phyloP scores from a whole-genome alignment of 2,113 vertebrate species.

The Sclerurus mexicanus region DNA sequence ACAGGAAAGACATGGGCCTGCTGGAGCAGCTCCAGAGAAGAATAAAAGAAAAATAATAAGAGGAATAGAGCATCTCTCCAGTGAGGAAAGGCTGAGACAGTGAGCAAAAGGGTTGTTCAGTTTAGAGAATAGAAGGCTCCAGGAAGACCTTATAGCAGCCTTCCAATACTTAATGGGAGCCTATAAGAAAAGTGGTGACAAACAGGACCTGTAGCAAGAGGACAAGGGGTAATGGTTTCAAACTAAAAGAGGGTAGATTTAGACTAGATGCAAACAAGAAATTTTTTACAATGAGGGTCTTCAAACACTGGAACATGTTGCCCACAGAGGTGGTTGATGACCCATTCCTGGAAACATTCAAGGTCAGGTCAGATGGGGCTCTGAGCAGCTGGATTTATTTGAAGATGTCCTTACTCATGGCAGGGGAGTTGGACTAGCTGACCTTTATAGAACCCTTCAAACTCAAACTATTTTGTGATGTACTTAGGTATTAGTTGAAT shows the following conservation, averaged over 20 bases:
- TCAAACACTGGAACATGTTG: background rate
- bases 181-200: background rate
- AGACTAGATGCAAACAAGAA: background rate
- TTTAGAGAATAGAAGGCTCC: background rate
- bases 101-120: accelerated
- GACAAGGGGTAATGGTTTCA: background rate
- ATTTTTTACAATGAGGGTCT: background rate
- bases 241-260: background rate
- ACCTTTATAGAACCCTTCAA: background rate
- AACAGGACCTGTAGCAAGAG: accelerated
- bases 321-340: accelerated
- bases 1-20: too few species aligned
- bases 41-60: background rate
- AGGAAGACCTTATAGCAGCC: background rate
- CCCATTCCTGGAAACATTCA: background rate
- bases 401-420: background rate
- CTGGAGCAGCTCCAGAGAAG: background rate
- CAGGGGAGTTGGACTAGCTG: too few species aligned
- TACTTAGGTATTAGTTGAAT: background rate
- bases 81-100: background rate
- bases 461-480: background rate
- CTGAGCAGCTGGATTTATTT: background rate
- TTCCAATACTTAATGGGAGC: background rate
- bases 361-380: background rate
- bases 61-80: background rate